phyloP scores from a whole-genome alignment of 2,797 vertebrate genomes.

The Brachyrhaphis roseni region DNA sequence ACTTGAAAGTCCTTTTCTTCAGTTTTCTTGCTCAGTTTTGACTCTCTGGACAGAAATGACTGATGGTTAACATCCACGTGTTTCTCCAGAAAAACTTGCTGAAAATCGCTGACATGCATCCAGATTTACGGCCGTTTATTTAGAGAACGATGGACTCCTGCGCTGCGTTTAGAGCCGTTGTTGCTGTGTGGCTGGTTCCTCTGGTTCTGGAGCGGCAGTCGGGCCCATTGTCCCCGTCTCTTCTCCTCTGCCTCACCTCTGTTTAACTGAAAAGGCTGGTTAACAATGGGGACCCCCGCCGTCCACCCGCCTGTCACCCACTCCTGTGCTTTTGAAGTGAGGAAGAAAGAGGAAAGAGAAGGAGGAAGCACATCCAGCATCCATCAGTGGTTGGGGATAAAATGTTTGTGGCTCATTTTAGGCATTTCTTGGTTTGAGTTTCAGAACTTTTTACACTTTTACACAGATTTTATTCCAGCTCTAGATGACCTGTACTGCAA shows the following conservation, averaged over 20 bases:
- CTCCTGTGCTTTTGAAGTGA: slow-evolving; percentile 88
- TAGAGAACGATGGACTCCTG: slow-evolving; percentile 52
- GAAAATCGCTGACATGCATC: slow-evolving; percentile 24
- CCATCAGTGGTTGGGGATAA: slow-evolving; percentile 55
- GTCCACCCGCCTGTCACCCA: slow-evolving; percentile 79
- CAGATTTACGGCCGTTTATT: slow-evolving; percentile 46
- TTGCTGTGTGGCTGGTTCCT: slow-evolving; percentile 57
- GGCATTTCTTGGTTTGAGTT: slow-evolving; percentile 2
- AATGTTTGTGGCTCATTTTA: slow-evolving; percentile 27
- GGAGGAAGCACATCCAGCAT: slow-evolving; percentile 61
- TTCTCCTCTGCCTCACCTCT: slow-evolving; percentile 84
- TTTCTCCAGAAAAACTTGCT: slow-evolving; percentile 18
- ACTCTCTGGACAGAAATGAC: not conserved
- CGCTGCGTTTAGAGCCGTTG: slow-evolving; percentile 43
- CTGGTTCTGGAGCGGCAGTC: slow-evolving; percentile 76
- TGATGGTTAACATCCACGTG: slow-evolving; percentile 12
- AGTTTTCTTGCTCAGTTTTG: not conserved
- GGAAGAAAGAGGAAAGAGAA: slow-evolving; percentile 53
- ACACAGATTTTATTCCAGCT: not conserved
- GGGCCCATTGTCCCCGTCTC: slow-evolving; percentile 83
- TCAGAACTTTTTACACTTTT: not conserved
- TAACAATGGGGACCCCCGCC: slow-evolving; percentile 87
- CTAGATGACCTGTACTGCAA: not conserved
- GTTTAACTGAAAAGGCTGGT: slow-evolving; percentile 89
- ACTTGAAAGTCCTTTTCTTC: not conserved